Percentiles rank a stretch among this genome's conserved stretches.
Conservation (phyloP, 2,113 vertebrate species). For the Carollia perspicillata region DNA sequence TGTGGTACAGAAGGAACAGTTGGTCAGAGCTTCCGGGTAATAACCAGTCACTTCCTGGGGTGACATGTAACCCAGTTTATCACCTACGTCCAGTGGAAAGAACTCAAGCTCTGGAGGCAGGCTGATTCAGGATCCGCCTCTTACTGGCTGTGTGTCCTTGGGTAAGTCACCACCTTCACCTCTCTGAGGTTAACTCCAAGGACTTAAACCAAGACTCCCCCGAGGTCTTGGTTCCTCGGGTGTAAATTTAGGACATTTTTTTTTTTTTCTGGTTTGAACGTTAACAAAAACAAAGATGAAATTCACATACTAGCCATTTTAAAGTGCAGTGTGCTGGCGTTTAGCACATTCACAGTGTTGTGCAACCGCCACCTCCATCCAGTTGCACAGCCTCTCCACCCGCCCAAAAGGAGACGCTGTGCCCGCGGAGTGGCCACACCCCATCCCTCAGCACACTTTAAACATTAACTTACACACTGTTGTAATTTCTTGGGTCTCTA, state of each 20-base stretch:
- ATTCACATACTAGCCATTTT: neutral
- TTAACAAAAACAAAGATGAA: neutral
- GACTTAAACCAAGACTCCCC: too few relatives aligned
- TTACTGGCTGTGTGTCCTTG: neutral
- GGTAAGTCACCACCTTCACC: neutral
- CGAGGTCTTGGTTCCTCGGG: neutral
- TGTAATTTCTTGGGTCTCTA: neutral
- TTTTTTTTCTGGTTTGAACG: neutral
- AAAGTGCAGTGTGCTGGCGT: neutral
- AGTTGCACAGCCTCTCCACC: neutral
- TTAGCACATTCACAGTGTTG: neutral
- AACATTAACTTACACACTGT: neutral
- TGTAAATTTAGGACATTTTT: neutral
- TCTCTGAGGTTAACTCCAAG: neutral
- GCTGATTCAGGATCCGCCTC: neutral
- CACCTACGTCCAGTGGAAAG: neutral
- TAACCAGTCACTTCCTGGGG: neutral
- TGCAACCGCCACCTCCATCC: neutral
- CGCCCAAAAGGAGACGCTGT: neutral
- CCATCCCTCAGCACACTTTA: accelerated
- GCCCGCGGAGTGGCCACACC: neutral
- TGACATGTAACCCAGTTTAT: neutral
- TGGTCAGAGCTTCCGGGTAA: neutral
- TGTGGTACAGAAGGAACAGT: neutral
- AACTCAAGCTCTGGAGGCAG: neutral